Evolutionary conservation across 2,113 vertebrate genomes (phyloP), one percentile per base, ranked within the genome.

Genomic region (Macheiramphus alcinus): DNA sequence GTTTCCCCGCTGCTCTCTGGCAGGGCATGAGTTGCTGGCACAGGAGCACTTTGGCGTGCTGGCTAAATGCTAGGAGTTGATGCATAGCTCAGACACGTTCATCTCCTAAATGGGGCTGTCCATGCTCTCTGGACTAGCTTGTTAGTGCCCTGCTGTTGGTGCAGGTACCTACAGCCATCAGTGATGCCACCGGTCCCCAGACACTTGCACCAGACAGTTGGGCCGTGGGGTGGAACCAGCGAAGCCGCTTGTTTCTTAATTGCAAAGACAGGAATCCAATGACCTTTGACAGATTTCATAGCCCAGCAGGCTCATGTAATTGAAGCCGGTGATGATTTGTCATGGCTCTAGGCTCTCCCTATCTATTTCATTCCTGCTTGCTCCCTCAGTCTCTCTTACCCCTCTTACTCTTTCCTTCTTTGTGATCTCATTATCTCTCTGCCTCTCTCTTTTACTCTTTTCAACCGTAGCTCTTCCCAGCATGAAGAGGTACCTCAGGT

Each of bases 211-310:
- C 38, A 84, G 70, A 17, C 50, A 73, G 62, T 45, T 1, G 2
- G 74, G 80, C 73, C 0, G 0, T 80, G 78, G 70, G 59, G 42
- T 81, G 72, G 83, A 96, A 94, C 88, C 48, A 43, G 84, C 7
- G 4, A 92, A 91, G 27, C 78, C 3, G 2, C 83, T 95, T 94
- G 83, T 96, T 82, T 96, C 92, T 96, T 87, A 95, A 94, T 96
- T 96, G 86, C 81, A 78, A 78, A 92, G 78, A 70, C 36, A 82
- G 66, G 90, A 96, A 97, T 95, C 90, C 89, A 53, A 25, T 94
- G 96, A 97, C 96, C 97, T 97, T 86, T 93, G 87, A 90, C 67
- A 94, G 93, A 94, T 97, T 96, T 97, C 94, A 93, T 94, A 97
- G 88, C 90, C 95, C 84, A 88, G 91, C 93, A 96, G 96, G 93